A percentile compares a stretch with the other conserved stretches of the same genome.
These are phyloP conservation scores for Chironomus striatipennis DNA, from an alignment of 1,140 invertebrate species.

Conservation along the genomic window DNA sequence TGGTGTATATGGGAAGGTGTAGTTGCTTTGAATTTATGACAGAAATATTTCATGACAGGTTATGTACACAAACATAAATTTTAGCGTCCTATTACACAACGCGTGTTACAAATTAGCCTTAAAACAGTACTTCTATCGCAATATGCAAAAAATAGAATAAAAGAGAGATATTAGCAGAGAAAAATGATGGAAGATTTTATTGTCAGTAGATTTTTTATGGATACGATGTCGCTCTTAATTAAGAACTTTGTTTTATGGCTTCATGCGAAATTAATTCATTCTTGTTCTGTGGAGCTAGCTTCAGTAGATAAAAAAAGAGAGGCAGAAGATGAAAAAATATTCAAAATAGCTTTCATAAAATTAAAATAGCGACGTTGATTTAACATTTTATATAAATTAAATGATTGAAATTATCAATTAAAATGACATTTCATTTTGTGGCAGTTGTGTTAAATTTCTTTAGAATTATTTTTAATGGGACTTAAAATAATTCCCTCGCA, in stretches of 20 bases:
- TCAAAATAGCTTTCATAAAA: too few relatives aligned
- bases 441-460: too few relatives aligned
- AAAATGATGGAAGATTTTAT: background rate
- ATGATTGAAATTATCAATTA: too few relatives aligned
- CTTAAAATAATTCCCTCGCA: too few relatives aligned
- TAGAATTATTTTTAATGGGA: too few relatives aligned
- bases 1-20: slow-evolving; percentile 12
- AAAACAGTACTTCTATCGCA: too few relatives aligned
- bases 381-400: too few relatives aligned
- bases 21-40: slow-evolving; percentile 16
- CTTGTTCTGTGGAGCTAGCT: too few relatives aligned
- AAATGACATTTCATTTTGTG: too few relatives aligned
- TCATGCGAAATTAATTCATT: background rate
- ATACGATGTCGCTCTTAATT: slow-evolving; percentile 12
- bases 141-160: background rate
- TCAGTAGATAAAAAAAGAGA: too few relatives aligned
- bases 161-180: background rate
- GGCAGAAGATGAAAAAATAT: too few relatives aligned
- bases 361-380: too few relatives aligned
- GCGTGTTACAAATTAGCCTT: slow-evolving; percentile 17
- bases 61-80: slow-evolving; percentile 20
- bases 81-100: background rate
- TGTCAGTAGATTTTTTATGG: slow-evolving; percentile 13
- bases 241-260: slow-evolving; percentile 2
- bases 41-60: slow-evolving; percentile 12